Conservation (phyloP, 2,888 invertebrate species). For the Diloba caeruleocephala region DNA sequence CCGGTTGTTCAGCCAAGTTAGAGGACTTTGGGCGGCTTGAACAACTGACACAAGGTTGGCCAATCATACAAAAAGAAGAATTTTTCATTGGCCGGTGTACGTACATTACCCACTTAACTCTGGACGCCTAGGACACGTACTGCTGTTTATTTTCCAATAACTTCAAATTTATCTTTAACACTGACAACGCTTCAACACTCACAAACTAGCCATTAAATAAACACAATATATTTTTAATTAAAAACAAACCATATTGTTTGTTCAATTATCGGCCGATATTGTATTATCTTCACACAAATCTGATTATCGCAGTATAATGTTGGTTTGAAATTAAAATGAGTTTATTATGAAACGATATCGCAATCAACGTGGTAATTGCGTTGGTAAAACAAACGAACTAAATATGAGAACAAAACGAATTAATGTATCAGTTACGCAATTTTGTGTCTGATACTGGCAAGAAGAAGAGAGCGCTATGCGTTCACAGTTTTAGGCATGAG, state of each 20-base stretch:
- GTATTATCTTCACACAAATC: constrained; percentile 65
- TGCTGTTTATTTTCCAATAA: not conserved
- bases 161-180: constrained; percentile 4
- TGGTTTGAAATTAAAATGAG: constrained; percentile 59
- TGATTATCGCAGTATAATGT: constrained; percentile 62
- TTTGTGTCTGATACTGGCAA: too few relatives aligned
- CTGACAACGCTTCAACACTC: not conserved
- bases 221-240: constrained; percentile 53
- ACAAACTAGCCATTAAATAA: constrained; percentile 14
- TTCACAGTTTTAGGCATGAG: too few relatives aligned
- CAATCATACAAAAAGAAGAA: too few relatives aligned
- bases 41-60: too few relatives aligned
- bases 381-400: constrained; percentile 27
- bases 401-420: constrained; percentile 22
- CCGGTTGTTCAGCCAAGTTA: too few relatives aligned
- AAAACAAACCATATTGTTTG: constrained; percentile 60
- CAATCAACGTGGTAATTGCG: constrained; percentile 45
- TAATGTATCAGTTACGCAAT: not conserved
- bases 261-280: constrained; percentile 57
- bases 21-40: too few relatives aligned
- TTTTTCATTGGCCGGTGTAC: too few relatives aligned
- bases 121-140: too few relatives aligned
- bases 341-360: constrained; percentile 47
- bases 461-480: too few relatives aligned
- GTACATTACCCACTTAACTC: too few relatives aligned